Conservation (phyloP, 2,888 invertebrate species). For the Biston stratarius region DNA sequence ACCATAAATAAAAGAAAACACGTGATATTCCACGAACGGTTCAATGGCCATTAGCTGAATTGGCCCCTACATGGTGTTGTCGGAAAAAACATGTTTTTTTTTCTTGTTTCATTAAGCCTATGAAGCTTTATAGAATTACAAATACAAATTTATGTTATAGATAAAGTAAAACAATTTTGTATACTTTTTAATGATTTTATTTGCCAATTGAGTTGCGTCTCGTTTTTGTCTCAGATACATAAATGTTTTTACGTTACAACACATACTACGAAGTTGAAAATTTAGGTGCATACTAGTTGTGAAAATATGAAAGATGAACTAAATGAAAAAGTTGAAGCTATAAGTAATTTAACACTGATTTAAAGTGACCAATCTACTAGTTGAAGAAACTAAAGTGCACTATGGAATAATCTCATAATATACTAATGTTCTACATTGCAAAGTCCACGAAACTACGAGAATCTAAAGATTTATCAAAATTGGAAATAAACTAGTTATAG, state of each 20-base stretch:
- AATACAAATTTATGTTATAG: too few relatives aligned
- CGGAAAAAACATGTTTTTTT: too few relatives aligned
- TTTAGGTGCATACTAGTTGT: slow-evolving; percentile 14
- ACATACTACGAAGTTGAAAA: slow-evolving; percentile 32
- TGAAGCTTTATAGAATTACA: too few relatives aligned
- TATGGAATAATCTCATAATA: neutral
- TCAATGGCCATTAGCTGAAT: too few relatives aligned
- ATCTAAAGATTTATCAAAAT: neutral
- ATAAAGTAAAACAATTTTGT: slow-evolving; percentile 41
- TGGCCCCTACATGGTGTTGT: too few relatives aligned
- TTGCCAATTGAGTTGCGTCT: slow-evolving; percentile 64
- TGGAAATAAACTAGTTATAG: neutral
- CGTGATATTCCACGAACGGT: too few relatives aligned
- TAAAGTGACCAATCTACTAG: neutral
- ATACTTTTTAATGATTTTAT: slow-evolving; percentile 56
- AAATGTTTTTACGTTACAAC: slow-evolving; percentile 45
- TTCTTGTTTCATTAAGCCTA: too few relatives aligned
- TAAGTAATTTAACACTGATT: neutral
- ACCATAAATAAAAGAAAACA: too few relatives aligned
- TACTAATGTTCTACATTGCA: slow-evolving; percentile 13
- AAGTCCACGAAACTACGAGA: neutral
- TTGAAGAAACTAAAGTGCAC: slow-evolving; percentile 5
- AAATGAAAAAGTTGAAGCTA: slow-evolving; percentile 3
- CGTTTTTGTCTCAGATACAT: slow-evolving; percentile 52
- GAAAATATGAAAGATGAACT: slow-evolving; percentile 13